Evolutionary conservation across 1,140 invertebrate genomes (phyloP).

Genomic region (Yoshiicerus persimilis): DNA sequence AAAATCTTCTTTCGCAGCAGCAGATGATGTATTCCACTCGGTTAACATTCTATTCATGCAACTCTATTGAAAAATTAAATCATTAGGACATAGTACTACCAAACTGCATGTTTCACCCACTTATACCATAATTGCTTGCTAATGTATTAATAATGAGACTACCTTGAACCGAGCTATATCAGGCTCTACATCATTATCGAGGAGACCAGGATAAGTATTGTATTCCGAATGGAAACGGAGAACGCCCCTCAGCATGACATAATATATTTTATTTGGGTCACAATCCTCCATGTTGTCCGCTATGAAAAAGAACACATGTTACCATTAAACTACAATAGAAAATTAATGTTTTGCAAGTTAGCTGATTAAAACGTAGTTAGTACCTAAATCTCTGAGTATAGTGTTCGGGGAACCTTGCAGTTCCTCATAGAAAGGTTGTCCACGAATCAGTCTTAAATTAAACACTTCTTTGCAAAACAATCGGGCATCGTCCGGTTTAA

Average conservation of each 20-base stretch:
- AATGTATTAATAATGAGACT: constrained; percentile 34
- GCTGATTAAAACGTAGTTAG: background rate
- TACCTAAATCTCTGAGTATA: constrained; percentile 62
- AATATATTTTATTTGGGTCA: constrained; percentile 84
- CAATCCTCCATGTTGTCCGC: constrained; percentile 70
- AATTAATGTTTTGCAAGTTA: background rate
- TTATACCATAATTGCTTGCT: background rate
- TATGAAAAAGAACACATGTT: constrained; percentile 43
- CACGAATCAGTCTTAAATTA: constrained; percentile 75
- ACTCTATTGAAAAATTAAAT: constrained; percentile 54
- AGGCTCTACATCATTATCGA: constrained; percentile 81
- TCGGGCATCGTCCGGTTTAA: constrained; percentile 76
- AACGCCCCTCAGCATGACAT: constrained; percentile 85
- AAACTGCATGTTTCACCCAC: no score
- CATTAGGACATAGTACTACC: background rate
- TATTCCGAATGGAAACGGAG: constrained; percentile 87
- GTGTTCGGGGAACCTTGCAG: constrained; percentile 63
- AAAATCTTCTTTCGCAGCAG: constrained; percentile 84
- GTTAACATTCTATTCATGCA: constrained; percentile 76
- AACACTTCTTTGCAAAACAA: constrained; percentile 82
- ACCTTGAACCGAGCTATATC: constrained; percentile 86
- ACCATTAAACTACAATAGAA: background rate
- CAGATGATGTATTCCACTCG: constrained; percentile 73
- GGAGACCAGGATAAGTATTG: constrained; percentile 86
- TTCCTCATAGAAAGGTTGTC: constrained; percentile 77